phyloP scores from a whole-genome alignment of 2,797 vertebrate genomes.

The Knipowitschia caucasica region DNA sequence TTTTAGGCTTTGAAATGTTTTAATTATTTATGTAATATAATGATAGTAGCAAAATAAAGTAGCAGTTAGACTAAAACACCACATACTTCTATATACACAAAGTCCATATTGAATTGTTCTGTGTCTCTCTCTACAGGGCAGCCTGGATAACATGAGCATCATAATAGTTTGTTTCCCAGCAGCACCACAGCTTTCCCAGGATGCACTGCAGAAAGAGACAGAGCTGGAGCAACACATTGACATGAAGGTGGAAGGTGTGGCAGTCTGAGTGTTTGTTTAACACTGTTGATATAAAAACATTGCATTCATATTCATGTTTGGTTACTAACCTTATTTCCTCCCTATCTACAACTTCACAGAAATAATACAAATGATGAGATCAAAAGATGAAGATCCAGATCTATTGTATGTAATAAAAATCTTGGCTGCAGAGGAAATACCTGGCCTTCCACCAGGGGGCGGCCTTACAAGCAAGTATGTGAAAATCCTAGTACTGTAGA shows the following conservation, averaged over 20 bases:
- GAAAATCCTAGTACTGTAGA: constrained; percentile 2
- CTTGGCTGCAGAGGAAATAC: constrained; percentile 73
- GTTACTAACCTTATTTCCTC: not conserved
- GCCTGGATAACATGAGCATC: constrained; percentile 84
- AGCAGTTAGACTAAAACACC: not conserved
- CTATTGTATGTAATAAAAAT: constrained; percentile 77
- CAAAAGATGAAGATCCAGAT: constrained; percentile 69
- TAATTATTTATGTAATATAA: not conserved
- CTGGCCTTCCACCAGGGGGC: constrained; percentile 79
- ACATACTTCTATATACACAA: not conserved
- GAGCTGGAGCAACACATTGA: constrained; percentile 72
- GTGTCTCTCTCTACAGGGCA: constrained; percentile 73
- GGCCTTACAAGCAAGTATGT: constrained; percentile 82
- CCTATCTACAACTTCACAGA: constrained; percentile 51
- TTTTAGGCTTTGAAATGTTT: not conserved
- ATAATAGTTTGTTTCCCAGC: constrained; percentile 80
- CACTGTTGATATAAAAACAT: not conserved
- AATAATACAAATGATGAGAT: constrained; percentile 64
- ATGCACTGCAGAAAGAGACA: constrained; percentile 73
- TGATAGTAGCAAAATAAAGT: not conserved
- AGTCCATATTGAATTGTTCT: not conserved
- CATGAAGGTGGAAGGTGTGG: constrained; percentile 75
- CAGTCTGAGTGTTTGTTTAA: too few relatives aligned
- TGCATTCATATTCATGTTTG: not conserved
- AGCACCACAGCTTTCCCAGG: constrained; percentile 73